phyloP scores from a whole-genome alignment of 2,113 vertebrate genomes.

The Bufo gargarizans region DNA sequence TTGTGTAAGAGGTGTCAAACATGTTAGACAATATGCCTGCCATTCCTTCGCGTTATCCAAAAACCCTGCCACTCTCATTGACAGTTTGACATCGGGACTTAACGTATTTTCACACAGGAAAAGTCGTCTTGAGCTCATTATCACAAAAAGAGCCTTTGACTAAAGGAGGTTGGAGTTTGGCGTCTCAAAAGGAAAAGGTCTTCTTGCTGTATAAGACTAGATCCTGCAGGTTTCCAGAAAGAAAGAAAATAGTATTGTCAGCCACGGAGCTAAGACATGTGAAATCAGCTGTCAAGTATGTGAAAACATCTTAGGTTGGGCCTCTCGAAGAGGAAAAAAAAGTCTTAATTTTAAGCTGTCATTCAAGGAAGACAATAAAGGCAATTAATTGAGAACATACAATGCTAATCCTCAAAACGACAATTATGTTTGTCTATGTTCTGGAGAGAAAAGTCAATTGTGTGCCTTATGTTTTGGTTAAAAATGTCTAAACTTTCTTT shows the following conservation, averaged over 20 bases:
- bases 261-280: background rate
- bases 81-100: conserved; percentile 47
- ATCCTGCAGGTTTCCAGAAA: conserved; percentile 16
- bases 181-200: background rate
- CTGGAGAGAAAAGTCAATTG: background rate
- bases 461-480: background rate
- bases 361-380: conserved; percentile 20
- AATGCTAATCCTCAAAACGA: background rate
- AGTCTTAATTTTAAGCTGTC: background rate
- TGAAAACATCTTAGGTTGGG: background rate
- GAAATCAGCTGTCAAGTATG: conserved; percentile 22
- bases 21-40: conserved; percentile 34
- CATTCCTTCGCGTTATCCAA: background rate
- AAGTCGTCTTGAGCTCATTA: conserved; percentile 10
- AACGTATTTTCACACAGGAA: conserved; percentile 31
- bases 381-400: conserved; percentile 23
- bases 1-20: conserved; percentile 19
- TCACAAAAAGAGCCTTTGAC: conserved; percentile 4
- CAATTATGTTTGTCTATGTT: background rate
- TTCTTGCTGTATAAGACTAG: conserved; percentile 32
- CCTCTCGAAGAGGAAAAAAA: conserved; percentile 6
- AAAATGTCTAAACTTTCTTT: too few species aligned
- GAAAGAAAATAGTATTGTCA: conserved; percentile 41
- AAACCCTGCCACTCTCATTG: conserved; percentile 33
- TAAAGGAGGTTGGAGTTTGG: conserved; percentile 34